Base-by-base conservation (phyloP, 2,797 vertebrate genomes). In the Rachycentron canadum region DNA sequence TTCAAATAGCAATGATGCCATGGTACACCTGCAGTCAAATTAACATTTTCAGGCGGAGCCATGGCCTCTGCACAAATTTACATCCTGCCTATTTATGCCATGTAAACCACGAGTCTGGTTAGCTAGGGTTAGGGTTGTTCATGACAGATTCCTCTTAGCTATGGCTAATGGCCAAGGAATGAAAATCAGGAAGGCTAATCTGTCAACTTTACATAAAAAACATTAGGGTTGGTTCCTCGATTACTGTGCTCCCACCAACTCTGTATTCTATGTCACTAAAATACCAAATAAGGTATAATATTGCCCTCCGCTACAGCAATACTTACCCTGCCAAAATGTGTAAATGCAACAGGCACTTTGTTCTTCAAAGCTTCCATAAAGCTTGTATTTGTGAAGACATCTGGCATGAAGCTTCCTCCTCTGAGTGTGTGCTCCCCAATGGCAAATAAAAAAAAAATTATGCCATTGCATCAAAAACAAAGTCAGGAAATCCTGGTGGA, bases 281-380 rank as follows among this genome's bases (percentile, higher is more conserved):
- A 62, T n/a, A 81, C 11, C 63, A 40, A 72, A 55, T 30, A 3
- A 41, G 38, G 1, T 63, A 12, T 62, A 49, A 55, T 55, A 23
- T 11, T 32, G 58, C 41, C 36, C 38, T n/a, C 6, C 43, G 45
- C 17, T 5, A 30, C 4, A 21, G 13, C 17, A 26, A 41, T n/a
- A 34, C 52, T 56, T 23, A 69, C 23, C 23, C 53, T 38, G 58
- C 76, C 43, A 59, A 17, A 70, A 30, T 32, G 21, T 55, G 12
- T 41, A 57, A 59, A 59, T 56, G 23, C 64, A 77, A 71, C 80
- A 83, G 74, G 68, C 76, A 79, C 76, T 41, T 67, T 13, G 26
- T 38, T 81, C 40, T 64, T n/a, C n/a, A n/a, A n/a, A n/a, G n/a
- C n/a, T n/a, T 67, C 45, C 32, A 16, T 61, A 52, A 84, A 67